Evolutionary conservation across 2,797 vertebrate species (phyloP).

Genomic region (Epinephelus awoara): DNA sequence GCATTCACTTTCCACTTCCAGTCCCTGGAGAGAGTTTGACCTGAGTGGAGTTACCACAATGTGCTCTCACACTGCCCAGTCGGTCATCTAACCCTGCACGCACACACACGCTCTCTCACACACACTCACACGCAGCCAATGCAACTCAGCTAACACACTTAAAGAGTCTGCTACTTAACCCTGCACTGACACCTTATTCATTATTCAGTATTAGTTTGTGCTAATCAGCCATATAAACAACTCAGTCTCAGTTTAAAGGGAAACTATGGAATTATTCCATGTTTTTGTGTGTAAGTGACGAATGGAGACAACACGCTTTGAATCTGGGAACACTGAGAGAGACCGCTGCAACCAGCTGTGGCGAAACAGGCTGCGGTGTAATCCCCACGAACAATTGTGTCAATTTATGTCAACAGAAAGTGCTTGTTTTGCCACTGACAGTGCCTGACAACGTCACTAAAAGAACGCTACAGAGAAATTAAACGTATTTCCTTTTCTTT

Average conservation of each 20-base stretch:
- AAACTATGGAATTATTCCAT: no score
- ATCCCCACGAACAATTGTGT: no score
- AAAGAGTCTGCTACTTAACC: constrained; percentile 2
- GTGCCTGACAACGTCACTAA: no score
- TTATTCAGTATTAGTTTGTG: constrained; percentile 11
- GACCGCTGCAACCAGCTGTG: no score
- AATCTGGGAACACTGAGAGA: no score
- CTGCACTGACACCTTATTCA: constrained; percentile 22
- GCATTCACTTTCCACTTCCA: constrained; percentile 79
- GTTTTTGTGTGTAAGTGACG: no score
- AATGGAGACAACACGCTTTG: no score
- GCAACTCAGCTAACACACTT: constrained; percentile 21
- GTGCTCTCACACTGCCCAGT: constrained; percentile 65
- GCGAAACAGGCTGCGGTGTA: no score
- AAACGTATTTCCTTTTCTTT: no score
- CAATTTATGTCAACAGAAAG: no score
- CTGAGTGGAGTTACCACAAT: constrained; percentile 75
- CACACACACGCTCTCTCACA: constrained; percentile 19
- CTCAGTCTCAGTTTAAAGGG: background rate
- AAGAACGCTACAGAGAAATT: no score
- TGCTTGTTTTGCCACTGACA: no score
- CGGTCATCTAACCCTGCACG: constrained; percentile 58
- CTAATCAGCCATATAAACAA: constrained; percentile 27
- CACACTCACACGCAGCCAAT: constrained; percentile 21
- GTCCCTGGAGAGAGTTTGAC: constrained; percentile 78